Evolutionary conservation across 2,113 vertebrate species (phyloP), one percentile per base, ranked within the genome.

Genomic region (Cacatua alba): DNA sequence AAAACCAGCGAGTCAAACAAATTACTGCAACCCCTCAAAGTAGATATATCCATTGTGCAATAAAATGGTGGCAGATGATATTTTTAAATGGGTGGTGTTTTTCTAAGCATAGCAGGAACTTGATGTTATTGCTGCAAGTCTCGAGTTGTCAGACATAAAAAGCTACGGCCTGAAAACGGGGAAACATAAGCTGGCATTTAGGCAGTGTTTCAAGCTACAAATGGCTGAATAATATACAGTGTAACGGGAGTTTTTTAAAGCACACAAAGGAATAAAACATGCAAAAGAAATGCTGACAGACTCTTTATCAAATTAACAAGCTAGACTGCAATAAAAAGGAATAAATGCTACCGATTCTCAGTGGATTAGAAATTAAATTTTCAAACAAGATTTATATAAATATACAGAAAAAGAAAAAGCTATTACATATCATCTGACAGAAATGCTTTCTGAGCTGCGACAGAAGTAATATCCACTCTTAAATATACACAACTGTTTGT

Each of bases 161-260:
- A 78, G 52, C 77, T 84, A 84, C 0, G 3, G 86, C 37, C 63
- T 72, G 63, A 88, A 95, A 96, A 94, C 35, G 35, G 44, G 65
- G 83, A 91, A 94, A 92, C 37, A 72, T 83, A 95, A 92, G 81
- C 55, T 76, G 90, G 65, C 35, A 89, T 80, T 86, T 94, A 93
- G 83, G 95, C 88, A 94, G 13, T 15, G 83, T 82, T 95, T 96
- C 91, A 96, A 95, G 92, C 74, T 88, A 95, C 92, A 96, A 92
- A 93, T 49, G 88, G 70, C 23, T 88, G 68, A 79, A 91, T 49
- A 81, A 88, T 26, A 78, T 25, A 93, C 26, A 79, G 44, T 4
- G 7, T 24, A 68, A 35, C 24, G 62, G 31, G 49, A 94, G 62
- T 17, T 55, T 92, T 80, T 88, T 65, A 69, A 82, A 86, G 74